These are phyloP conservation scores for Picus viridis DNA, from an alignment of 2,797 vertebrate species.

Conservation along the genomic window DNA sequence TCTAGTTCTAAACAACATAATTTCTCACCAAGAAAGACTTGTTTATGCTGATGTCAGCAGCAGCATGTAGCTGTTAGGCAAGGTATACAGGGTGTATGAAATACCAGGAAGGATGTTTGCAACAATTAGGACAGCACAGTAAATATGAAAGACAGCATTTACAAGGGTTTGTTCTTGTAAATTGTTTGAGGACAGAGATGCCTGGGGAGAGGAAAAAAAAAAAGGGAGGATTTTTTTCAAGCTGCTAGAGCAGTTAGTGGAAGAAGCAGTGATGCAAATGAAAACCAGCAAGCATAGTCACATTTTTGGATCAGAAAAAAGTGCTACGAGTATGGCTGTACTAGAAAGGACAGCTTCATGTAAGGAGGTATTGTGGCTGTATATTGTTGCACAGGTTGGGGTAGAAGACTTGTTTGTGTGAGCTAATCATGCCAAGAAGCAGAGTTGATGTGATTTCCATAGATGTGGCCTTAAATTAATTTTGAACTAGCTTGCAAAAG, in stretches of 20 bases:
- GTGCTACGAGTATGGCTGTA: accelerated
- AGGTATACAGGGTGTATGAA: conserved; percentile 10
- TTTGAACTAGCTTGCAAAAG: neutral
- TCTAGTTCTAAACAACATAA: conserved; percentile 18
- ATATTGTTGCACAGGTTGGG: neutral
- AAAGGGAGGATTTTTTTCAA: neutral
- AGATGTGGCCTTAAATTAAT: neutral
- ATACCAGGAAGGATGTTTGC: neutral
- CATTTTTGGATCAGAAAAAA: neutral
- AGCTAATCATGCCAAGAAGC: neutral
- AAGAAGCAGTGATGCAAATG: neutral
- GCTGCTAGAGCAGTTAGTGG: neutral
- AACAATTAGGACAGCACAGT: neutral
- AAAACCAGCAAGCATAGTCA: neutral
- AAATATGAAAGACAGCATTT: neutral
- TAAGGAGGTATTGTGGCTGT: accelerated
- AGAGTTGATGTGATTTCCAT: neutral
- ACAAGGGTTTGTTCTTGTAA: neutral
- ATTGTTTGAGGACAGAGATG: neutral
- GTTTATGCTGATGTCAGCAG: conserved; percentile 30
- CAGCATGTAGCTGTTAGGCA: neutral
- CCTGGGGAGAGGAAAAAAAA: neutral
- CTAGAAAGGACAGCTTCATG: accelerated
- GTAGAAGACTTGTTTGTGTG: neutral
- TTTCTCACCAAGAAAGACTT: conserved; percentile 24